Percentiles rank a stretch among this genome's conserved stretches.
Conservation (phyloP, 1,140 invertebrate species). For the Drosophila nigrodunni region DNA sequence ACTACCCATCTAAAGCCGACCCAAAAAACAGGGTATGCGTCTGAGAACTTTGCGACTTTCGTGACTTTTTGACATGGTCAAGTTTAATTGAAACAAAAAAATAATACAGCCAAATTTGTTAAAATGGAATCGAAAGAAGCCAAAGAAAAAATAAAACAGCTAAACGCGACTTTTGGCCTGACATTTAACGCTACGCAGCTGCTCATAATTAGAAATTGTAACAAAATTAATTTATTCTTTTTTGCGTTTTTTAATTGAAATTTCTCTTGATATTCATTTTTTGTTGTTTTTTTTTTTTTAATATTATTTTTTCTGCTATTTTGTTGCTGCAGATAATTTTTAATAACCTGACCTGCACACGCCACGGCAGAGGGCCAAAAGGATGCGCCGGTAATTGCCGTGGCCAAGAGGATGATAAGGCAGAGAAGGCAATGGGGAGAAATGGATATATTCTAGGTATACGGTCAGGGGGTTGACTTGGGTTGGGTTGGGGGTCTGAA, state of each 20-base stretch:
- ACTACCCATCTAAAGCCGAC: no score
- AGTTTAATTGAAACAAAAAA: conserved; percentile 82
- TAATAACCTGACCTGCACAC: conserved; percentile 64
- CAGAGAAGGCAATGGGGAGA: conserved; percentile 24
- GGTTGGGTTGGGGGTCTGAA: not conserved
- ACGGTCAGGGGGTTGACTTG: not conserved
- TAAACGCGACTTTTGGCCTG: conserved; percentile 42
- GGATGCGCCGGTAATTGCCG: conserved; percentile 78
- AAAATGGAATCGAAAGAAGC: conserved; percentile 51
- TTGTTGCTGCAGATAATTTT: conserved; percentile 60
- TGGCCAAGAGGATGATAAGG: conserved; percentile 64
- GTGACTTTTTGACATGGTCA: conserved; percentile 75
- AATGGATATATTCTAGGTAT: not conserved
- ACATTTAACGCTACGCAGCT: conserved; percentile 75
- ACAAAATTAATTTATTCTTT: conserved; percentile 77
- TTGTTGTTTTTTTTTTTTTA: conserved; percentile 25
- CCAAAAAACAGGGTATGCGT: not conserved
- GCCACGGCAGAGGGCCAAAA: conserved; percentile 44
- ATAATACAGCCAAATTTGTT: conserved; percentile 68
- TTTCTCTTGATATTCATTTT: conserved; percentile 46
- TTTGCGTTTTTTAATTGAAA: conserved; percentile 79
- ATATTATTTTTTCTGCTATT: conserved; percentile 15
- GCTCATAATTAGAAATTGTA: conserved; percentile 77
- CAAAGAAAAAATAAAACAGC: conserved; percentile 21
- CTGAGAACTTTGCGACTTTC: conserved; percentile 37